Conservation (phyloP, 2,113 vertebrate species). For the Scytalopus superciliaris region DNA sequence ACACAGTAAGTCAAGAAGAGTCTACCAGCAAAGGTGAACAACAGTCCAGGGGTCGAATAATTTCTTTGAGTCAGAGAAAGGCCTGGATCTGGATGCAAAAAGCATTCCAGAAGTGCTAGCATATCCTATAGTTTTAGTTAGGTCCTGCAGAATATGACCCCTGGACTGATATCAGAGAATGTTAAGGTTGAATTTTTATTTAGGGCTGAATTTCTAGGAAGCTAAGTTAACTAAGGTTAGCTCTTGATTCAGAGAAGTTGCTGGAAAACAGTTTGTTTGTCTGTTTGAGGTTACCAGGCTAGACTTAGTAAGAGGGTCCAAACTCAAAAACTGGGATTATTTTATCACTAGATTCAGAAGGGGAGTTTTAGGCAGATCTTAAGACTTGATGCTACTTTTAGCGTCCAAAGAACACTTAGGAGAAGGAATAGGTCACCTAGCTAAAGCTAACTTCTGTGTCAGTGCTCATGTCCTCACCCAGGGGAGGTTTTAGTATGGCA, state of each 20-base stretch:
- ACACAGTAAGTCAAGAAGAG: not conserved
- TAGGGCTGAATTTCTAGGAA: not conserved
- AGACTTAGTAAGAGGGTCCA: not conserved
- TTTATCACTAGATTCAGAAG: not conserved
- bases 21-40: not conserved
- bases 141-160: not conserved
- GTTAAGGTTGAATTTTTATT: not conserved
- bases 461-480: not conserved
- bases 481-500: not conserved
- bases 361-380: not conserved
- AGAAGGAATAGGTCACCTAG: not conserved
- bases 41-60: not conserved
- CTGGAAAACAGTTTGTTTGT: not conserved
- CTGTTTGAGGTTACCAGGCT: not conserved
- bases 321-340: not conserved
- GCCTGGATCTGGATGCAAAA: not conserved
- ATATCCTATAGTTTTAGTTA: not conserved
- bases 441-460: not conserved
- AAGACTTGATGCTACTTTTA: not conserved
- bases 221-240: not conserved
- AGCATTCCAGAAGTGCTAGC: not conserved
- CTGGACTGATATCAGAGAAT: not conserved
- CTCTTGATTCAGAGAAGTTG: not conserved
- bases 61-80: not conserved
- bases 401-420: not conserved